Conservation (phyloP, 2,797 vertebrate species). For the Melanotaenia maccullochi region DNA sequence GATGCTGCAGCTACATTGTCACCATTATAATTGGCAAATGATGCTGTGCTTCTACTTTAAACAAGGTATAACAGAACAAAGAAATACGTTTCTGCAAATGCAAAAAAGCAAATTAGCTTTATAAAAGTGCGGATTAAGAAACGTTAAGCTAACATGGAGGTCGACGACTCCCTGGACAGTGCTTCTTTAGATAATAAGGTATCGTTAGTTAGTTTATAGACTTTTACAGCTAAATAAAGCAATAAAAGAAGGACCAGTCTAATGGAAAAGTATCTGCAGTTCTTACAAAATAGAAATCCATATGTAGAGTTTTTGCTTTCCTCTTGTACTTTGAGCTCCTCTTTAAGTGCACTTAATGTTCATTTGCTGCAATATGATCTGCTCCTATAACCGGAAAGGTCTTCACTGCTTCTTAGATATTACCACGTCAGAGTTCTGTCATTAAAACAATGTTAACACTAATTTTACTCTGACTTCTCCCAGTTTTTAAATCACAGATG, state of each 20-base stretch:
- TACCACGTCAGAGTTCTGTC: neutral
- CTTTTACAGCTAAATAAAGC: neutral
- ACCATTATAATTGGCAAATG: neutral
- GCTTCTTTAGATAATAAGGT: neutral
- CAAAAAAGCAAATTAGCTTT: constrained; percentile 2
- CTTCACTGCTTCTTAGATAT: constrained; percentile 21
- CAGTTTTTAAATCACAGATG: constrained; percentile 12
- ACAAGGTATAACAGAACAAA: neutral
- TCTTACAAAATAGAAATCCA: neutral
- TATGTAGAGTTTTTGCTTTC: neutral
- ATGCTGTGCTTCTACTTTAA: neutral
- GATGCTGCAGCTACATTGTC: neutral
- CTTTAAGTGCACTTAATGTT: constrained; percentile 29
- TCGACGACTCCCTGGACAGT: neutral
- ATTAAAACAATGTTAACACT: constrained; percentile 10
- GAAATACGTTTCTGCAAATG: neutral
- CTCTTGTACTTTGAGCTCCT: neutral
- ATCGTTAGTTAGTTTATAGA: neutral
- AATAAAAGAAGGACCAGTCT: neutral
- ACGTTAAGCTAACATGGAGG: neutral
- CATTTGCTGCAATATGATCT: constrained; percentile 15
- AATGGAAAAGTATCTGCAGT: neutral
- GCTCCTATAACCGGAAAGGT: constrained; percentile 9
- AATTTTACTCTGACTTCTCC: constrained; percentile 3
- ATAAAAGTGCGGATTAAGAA: neutral